These are phyloP conservation scores for Betta splendens DNA, from an alignment of 2,797 vertebrate genomes.

Conservation along the genomic window DNA sequence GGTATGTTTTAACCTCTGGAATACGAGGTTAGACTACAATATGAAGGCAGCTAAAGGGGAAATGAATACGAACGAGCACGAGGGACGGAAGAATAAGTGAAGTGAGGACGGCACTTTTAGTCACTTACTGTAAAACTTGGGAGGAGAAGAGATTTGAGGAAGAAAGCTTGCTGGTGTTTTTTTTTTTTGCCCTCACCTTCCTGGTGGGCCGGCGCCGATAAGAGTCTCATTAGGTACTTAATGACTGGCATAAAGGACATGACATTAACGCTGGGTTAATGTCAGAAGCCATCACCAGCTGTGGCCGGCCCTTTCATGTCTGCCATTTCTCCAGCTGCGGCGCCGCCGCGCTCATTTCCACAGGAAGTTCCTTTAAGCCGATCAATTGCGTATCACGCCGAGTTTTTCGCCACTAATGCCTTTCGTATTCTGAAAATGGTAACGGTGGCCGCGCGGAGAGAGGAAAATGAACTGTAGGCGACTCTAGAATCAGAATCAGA, in stretches of 20 bases:
- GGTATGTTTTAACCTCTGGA: constrained; percentile 35
- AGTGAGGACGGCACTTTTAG: too few species aligned
- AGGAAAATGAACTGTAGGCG: constrained; percentile 30
- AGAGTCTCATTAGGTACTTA: constrained; percentile 72
- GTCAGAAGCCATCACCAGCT: constrained; percentile 73
- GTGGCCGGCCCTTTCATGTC: constrained; percentile 65
- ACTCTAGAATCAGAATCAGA: too few species aligned
- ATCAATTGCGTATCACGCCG: constrained; percentile 50
- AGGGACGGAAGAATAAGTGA: not conserved
- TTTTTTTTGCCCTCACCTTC: constrained; percentile 22
- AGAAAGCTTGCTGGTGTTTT: constrained; percentile 9
- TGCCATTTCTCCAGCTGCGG: constrained; percentile 67
- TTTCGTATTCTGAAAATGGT: constrained; percentile 39
- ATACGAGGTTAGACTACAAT: constrained; percentile 40
- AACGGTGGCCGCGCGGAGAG: constrained; percentile 17
- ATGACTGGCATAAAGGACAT: constrained; percentile 73
- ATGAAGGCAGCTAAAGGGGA: constrained; percentile 9
- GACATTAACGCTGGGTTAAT: constrained; percentile 75
- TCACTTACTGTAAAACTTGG: not conserved
- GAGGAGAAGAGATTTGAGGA: constrained; percentile 3
- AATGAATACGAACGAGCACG: not conserved
- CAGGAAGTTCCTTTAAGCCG: constrained; percentile 49
- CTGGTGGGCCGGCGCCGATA: constrained; percentile 47
- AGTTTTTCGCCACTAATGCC: constrained; percentile 40
- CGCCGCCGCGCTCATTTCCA: constrained; percentile 43